These are phyloP conservation scores for Iselma pallidipennis DNA, from an alignment of 2,888 invertebrate species.

Conservation along the genomic window DNA sequence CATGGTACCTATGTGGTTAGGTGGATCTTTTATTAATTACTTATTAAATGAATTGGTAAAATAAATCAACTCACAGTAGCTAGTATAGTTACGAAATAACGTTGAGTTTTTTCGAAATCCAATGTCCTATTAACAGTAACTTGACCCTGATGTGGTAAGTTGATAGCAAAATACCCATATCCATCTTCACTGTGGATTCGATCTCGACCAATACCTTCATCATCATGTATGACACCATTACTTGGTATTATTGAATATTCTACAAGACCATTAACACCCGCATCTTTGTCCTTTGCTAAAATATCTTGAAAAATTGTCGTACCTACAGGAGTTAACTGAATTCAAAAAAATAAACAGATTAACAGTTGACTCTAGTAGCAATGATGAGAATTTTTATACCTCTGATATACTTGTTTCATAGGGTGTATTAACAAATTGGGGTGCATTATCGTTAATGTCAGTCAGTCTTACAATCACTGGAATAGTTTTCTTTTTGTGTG, in stretches of 20 bases:
- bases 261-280: slow-evolving; percentile 85
- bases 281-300: slow-evolving; percentile 79
- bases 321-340: slow-evolving; percentile 83
- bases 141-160: slow-evolving; percentile 85
- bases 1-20: too few species aligned
- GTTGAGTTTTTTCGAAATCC: slow-evolving; percentile 86
- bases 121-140: slow-evolving; percentile 83
- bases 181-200: slow-evolving; percentile 74
- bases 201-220: slow-evolving; percentile 62
- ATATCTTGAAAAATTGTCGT: slow-evolving; percentile 84
- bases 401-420: slow-evolving; percentile 85
- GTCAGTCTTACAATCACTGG: slow-evolving; percentile 89
- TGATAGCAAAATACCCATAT: slow-evolving; percentile 81
- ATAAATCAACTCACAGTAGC: slow-evolving; percentile 73
- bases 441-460: slow-evolving; percentile 89
- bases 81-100: slow-evolving; percentile 84
- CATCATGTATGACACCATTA: slow-evolving; percentile 60
- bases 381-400: slow-evolving; percentile 58
- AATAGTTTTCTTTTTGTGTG: slow-evolving; percentile 80
- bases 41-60: background rate
- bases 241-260: slow-evolving; percentile 84
- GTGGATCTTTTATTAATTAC: too few species aligned
- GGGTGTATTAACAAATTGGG: slow-evolving; percentile 80
- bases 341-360: slow-evolving; percentile 31
- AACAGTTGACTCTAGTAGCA: background rate